Percentiles rank a stretch among this genome's conserved stretches.
These are phyloP conservation scores for Polypterus bichir DNA, from an alignment of 2,113 vertebrate genomes.

Conservation along the genomic window DNA sequence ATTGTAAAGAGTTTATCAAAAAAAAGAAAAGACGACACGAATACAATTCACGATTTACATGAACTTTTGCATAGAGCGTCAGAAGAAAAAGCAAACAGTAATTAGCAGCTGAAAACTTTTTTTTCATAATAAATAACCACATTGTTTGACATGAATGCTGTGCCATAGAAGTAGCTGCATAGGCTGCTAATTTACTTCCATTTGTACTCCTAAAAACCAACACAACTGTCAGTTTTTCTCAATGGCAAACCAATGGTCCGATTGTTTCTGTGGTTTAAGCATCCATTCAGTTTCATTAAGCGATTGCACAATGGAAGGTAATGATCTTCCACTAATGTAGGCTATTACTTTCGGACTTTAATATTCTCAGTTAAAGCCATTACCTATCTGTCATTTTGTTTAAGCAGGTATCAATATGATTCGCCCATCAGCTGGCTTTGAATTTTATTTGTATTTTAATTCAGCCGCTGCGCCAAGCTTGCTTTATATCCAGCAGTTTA, in stretches of 20 bases:
- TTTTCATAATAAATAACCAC: too few species aligned
- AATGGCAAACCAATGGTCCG: neutral
- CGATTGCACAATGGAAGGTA: slow-evolving; percentile 3
- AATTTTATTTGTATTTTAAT: too few species aligned
- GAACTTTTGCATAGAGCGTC: too few species aligned
- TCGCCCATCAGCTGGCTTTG: too few species aligned
- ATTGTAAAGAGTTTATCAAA: slow-evolving; percentile 2
- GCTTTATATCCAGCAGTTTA: too few species aligned
- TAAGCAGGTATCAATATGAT: neutral
- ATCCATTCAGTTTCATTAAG: slow-evolving; percentile 1
- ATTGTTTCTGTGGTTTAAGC: neutral
- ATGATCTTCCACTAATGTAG: slow-evolving; percentile 5
- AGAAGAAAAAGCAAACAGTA: too few species aligned
- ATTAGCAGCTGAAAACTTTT: too few species aligned
- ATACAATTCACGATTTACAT: too few species aligned
- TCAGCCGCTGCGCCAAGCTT: too few species aligned
- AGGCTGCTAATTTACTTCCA: neutral
- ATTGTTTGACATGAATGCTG: too few species aligned
- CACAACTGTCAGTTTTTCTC: neutral
- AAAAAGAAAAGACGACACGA: neutral
- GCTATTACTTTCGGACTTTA: slow-evolving; percentile 1
- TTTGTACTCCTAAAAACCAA: neutral
- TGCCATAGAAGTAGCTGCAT: too few species aligned
- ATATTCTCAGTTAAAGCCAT: neutral
- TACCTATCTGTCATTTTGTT: neutral